Evolutionary conservation across 2,888 invertebrate genomes (phyloP).

Genomic region (Megaustenia siamemsis): DNA sequence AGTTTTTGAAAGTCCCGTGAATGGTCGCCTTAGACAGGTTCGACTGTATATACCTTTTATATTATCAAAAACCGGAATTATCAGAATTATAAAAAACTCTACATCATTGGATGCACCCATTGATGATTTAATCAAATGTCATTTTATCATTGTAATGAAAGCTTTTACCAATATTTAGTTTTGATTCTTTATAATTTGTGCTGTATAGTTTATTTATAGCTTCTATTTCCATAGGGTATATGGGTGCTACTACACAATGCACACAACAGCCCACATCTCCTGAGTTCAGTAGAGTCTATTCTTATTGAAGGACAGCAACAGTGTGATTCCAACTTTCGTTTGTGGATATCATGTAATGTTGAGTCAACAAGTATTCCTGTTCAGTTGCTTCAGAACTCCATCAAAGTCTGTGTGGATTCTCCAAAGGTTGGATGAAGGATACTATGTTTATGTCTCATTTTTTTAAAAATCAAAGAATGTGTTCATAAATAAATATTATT

Average conservation of each 20-base stretch:
- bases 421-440: constrained; percentile 70
- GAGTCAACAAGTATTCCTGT: constrained; percentile 64
- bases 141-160: no score
- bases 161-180: no score
- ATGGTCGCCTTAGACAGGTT: no score
- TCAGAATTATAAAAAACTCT: no score
- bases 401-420: constrained; percentile 75
- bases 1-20: no score
- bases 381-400: constrained; percentile 74
- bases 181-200: not conserved
- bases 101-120: no score
- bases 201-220: constrained; percentile 22
- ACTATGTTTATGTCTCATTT: no score
- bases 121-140: no score
- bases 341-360: constrained; percentile 75
- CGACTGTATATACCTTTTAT: no score
- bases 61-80: no score
- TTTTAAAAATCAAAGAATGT: no score
- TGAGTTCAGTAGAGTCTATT: constrained; percentile 72
- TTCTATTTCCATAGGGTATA: constrained; percentile 65
- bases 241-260: constrained; percentile 79
- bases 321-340: constrained; percentile 74
- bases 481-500: no score
- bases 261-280: constrained; percentile 74
- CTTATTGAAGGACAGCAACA: constrained; percentile 66